Percentiles rank a stretch among this genome's conserved stretches.
Conservation (phyloP, 2,113 vertebrate species). For the Catagonus wagneri region DNA sequence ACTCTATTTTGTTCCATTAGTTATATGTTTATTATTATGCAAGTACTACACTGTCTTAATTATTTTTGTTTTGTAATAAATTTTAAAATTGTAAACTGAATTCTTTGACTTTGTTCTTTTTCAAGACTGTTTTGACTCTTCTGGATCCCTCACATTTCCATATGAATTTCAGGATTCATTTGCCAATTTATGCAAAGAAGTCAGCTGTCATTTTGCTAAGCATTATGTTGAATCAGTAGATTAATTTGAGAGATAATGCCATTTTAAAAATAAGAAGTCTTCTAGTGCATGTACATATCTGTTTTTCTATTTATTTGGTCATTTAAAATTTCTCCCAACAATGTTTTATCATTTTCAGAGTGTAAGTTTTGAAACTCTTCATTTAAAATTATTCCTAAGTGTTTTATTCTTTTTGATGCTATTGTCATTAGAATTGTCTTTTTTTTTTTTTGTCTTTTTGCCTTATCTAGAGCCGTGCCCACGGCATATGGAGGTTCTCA, state of each 20-base stretch:
- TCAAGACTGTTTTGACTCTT: background rate
- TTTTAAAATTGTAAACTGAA: slow-evolving; percentile 51
- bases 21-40: background rate
- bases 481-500: no score
- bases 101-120: slow-evolving; percentile 7
- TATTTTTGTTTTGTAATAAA: background rate
- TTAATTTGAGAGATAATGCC: background rate
- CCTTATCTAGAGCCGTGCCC: no score
- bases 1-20: background rate
- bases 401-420: slow-evolving; percentile 23
- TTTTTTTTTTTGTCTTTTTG: no score
- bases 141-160: background rate
- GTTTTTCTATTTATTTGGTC: background rate
- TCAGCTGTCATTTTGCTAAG: background rate
- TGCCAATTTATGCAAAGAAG: background rate
- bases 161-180: background rate
- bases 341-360: background rate
- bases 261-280: slow-evolving; percentile 1
- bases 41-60: background rate
- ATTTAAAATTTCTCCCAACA: background rate
- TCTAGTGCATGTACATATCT: background rate
- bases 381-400: slow-evolving; percentile 35
- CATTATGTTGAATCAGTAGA: background rate
- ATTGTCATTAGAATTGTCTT: slow-evolving; percentile 15
- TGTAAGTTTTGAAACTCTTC: background rate